phyloP scores from a whole-genome alignment of 2,113 vertebrate genomes.

The Jaculus jaculus region DNA sequence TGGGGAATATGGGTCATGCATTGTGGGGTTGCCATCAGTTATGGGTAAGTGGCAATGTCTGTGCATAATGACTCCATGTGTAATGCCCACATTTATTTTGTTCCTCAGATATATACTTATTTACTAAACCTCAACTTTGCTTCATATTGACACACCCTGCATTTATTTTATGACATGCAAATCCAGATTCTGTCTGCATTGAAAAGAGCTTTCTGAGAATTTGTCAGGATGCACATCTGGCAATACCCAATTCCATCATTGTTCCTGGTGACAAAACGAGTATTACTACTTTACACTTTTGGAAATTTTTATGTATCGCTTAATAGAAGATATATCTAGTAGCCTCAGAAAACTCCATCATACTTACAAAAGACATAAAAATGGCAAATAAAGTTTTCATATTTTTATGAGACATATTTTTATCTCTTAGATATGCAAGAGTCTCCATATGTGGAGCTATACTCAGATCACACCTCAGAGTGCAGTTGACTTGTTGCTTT shows the following conservation, averaged over 20 bases:
- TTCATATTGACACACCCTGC: background rate
- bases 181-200: background rate
- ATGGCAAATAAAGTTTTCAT: background rate
- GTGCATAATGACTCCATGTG: too few relatives aligned
- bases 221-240: background rate
- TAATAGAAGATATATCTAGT: background rate
- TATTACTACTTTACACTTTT: background rate
- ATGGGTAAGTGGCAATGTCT: too few relatives aligned
- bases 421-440: background rate
- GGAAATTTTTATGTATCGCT: background rate
- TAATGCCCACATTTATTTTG: background rate
- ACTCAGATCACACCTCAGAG: background rate
- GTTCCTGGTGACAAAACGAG: background rate
- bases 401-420: background rate
- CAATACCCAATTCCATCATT: background rate
- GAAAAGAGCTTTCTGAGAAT: background rate
- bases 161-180: background rate
- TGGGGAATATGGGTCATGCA: too few relatives aligned
- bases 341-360: background rate
- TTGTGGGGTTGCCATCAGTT: too few relatives aligned
- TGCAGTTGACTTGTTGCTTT: background rate
- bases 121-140: background rate
- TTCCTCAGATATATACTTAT: background rate
- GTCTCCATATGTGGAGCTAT: background rate
- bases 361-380: background rate